Base-by-base conservation (phyloP, 2,797 vertebrate species). In the Danio albolineatus region DNA sequence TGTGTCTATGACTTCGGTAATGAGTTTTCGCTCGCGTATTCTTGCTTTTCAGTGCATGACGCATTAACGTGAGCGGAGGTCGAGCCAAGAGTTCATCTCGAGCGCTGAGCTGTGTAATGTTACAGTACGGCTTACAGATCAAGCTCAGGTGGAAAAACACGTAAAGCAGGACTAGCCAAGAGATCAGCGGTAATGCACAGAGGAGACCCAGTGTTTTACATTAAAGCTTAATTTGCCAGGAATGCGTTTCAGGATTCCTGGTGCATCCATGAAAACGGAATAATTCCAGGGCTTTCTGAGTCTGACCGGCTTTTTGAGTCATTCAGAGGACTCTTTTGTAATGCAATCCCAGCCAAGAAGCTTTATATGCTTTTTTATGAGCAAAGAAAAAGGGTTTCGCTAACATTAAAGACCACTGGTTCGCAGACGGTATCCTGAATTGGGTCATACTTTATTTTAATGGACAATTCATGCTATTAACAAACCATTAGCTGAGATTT, bases 211-310 rank as follows among this genome's bases (percentile, higher is more conserved):
- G 41, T 77, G 59, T 53, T 81, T 72, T 81, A 59, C 70, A 83
- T 81, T 56, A 75, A 43, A 77, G 46, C 82, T 84, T 85, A 44
- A 84, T 77, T 78, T 76, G 71, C 7, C 48, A 87, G 80, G 85
- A 86, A 88, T 89, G 83, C n/a, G n/a, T 1, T 60, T 19, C 43
- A 61, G 21, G 82, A 86, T 82, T 81, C 70, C 57, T 76, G 59
- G 78, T 75, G 56, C 54, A 41, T 71, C 67, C 60, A 76, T 66
- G 17, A 71, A 61, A 49, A 65, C 12, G 16, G 10, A 61, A 66
- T 76, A 59, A 81, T 61, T 74, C 38, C 28, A 53, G 48, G 70
- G 73, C 82, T 81, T 76, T 73, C 3, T 21, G 60, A 49, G 79
- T 78, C 72, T 81, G 61, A 36, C 12, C n/a, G n/a, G n/a, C n/a